Evolutionary conservation across 1,140 invertebrate species (phyloP).

Genomic region (Platorchestia sp.): DNA sequence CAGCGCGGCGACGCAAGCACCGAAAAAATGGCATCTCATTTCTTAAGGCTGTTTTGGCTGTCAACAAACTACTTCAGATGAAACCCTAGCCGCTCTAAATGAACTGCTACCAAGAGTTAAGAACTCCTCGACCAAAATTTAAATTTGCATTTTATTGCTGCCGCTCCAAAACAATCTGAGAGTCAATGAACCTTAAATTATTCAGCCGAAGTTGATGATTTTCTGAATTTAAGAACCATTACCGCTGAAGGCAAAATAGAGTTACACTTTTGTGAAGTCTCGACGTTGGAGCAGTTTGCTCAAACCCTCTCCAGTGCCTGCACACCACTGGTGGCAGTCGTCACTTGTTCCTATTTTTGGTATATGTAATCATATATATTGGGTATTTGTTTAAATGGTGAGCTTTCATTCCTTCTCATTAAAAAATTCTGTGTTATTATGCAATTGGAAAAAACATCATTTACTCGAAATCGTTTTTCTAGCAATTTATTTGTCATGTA

Average conservation of each 20-base stretch:
- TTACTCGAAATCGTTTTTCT: too few species aligned
- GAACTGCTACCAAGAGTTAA: neutral
- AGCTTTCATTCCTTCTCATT: too few species aligned
- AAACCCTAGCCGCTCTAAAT: neutral
- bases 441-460: too few species aligned
- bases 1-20: neutral
- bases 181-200: neutral
- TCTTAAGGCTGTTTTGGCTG: neutral
- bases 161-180: neutral
- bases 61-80: constrained; percentile 1
- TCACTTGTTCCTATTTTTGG: too few species aligned
- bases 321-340: too few species aligned
- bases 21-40: neutral
- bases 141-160: neutral
- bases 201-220: neutral
- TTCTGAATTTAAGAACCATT: neutral
- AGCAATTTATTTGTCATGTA: too few species aligned
- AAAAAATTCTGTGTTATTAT: too few species aligned
- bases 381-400: too few species aligned
- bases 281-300: too few species aligned
- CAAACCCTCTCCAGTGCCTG: too few species aligned
- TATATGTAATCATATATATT: too few species aligned
- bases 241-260: neutral
- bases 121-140: neutral
- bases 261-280: neutral